phyloP scores from a whole-genome alignment of 2,888 invertebrate species.

The Imbricaverruca yamaguchii region DNA sequence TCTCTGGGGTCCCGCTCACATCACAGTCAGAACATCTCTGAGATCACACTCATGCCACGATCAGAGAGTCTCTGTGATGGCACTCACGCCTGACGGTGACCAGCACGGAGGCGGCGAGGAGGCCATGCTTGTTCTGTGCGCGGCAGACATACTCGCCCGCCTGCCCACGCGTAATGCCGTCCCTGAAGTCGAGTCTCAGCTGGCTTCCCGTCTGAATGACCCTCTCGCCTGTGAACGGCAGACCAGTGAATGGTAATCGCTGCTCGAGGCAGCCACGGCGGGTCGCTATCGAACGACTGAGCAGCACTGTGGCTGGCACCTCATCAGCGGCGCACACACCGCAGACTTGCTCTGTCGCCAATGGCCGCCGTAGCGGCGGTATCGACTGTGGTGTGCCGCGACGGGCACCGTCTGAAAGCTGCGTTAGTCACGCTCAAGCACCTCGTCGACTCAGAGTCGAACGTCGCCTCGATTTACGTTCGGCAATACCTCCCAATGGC shows the following conservation, averaged over 20 bases:
- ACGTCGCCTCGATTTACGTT: too few relatives aligned
- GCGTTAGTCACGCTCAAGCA: conserved; percentile 29
- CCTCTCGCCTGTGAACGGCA: conserved; percentile 34
- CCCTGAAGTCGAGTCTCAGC: conserved; percentile 53
- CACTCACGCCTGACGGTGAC: neutral
- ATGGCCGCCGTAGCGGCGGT: conserved; percentile 43
- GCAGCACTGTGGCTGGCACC: conserved; percentile 55
- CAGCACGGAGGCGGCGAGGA: neutral
- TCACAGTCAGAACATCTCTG: too few relatives aligned
- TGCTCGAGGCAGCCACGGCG: conserved; percentile 56
- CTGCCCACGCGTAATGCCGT: conserved; percentile 58
- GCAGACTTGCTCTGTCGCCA: conserved; percentile 39
- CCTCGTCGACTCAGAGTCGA: neutral
- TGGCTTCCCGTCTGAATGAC: conserved; percentile 45
- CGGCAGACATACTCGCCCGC: conserved; percentile 68
- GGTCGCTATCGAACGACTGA: conserved; percentile 47
- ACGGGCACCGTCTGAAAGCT: conserved; percentile 49
- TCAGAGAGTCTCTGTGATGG: too few relatives aligned
- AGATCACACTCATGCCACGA: too few relatives aligned
- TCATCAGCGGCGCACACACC: conserved; percentile 50
- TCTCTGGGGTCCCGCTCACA: too few relatives aligned
- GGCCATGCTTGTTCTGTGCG: conserved; percentile 62
- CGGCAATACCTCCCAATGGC: neutral
- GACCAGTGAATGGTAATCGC: conserved; percentile 43
- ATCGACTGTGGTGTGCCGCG: conserved; percentile 73